Evolutionary conservation across 2,113 vertebrate genomes (phyloP).

Genomic region (Hippocampus guttulatus): DNA sequence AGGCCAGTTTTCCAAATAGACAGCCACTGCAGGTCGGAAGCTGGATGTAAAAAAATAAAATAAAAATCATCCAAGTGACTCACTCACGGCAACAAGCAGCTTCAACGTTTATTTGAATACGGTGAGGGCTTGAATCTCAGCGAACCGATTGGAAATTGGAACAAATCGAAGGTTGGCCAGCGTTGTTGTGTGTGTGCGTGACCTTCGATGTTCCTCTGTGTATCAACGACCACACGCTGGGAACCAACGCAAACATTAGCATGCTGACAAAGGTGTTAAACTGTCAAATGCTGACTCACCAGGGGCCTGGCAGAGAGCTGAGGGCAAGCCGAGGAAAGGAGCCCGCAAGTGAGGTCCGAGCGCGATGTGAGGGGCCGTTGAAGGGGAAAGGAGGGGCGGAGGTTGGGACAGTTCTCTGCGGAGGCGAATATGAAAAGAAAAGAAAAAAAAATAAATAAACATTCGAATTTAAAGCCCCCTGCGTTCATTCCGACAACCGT

Average conservation of each 20-base stretch:
- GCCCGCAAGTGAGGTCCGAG: constrained; percentile 90
- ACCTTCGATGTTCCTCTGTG: not conserved
- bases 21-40: not conserved
- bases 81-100: not conserved
- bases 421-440: constrained; percentile 29
- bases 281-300: constrained; percentile 72
- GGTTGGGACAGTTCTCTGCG: constrained; percentile 89
- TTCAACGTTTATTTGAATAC: not conserved
- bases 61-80: not conserved
- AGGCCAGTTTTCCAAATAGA: not conserved
- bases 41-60: not conserved
- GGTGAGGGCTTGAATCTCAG: no score
- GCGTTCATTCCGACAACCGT: not conserved
- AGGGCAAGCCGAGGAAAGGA: constrained; percentile 91
- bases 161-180: not conserved
- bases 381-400: constrained; percentile 86
- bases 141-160: not conserved
- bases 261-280: not conserved
- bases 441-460: not conserved
- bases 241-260: not conserved
- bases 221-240: not conserved
- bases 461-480: not conserved
- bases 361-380: constrained; percentile 88
- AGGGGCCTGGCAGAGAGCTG: constrained; percentile 90
- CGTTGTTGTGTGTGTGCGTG: no score